phyloP scores from a whole-genome alignment of 2,113 vertebrate genomes.

The Poeciliopsis prolifica region DNA sequence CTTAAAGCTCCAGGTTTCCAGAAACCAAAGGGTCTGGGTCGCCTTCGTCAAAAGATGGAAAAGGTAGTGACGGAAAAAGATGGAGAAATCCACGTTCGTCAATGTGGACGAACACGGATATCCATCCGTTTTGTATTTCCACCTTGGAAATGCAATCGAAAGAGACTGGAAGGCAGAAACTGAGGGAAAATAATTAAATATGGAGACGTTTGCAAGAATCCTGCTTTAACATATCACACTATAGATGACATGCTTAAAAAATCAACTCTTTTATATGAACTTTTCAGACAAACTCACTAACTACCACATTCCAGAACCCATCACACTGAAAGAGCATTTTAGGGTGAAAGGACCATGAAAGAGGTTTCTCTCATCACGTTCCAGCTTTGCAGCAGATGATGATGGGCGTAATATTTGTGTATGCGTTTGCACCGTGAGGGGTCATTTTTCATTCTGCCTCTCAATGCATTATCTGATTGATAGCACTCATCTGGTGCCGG shows the following conservation, averaged over 20 bases:
- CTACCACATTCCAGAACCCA: not conserved
- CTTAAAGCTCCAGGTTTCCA: constrained; percentile 52
- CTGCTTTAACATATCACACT: not conserved
- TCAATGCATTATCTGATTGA: constrained; percentile 72
- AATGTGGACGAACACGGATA: too few relatives aligned
- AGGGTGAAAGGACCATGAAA: not conserved
- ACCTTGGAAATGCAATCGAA: too few relatives aligned
- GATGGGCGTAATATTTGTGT: constrained; percentile 27
- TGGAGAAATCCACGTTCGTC: too few relatives aligned
- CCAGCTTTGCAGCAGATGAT: constrained; percentile 1
- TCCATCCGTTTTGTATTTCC: too few relatives aligned
- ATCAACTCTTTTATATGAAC: too few relatives aligned
- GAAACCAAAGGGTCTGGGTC: constrained; percentile 16
- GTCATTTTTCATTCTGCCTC: constrained; percentile 55
- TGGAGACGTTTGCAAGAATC: not conserved
- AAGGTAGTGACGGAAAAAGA: not conserved
- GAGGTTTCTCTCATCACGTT: not conserved
- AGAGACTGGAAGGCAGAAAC: not conserved
- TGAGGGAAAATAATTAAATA: not conserved
- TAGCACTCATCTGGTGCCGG: constrained; percentile 67
- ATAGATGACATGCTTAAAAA: not conserved
- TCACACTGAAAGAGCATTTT: not conserved
- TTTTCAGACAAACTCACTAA: too few relatives aligned
- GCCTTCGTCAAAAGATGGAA: not conserved
- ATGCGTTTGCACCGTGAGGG: constrained; percentile 18